Evolutionary conservation across 2,888 invertebrate genomes (phyloP), one percentile per base, ranked within the genome.

Genomic region (Apamea epomidion): DNA sequence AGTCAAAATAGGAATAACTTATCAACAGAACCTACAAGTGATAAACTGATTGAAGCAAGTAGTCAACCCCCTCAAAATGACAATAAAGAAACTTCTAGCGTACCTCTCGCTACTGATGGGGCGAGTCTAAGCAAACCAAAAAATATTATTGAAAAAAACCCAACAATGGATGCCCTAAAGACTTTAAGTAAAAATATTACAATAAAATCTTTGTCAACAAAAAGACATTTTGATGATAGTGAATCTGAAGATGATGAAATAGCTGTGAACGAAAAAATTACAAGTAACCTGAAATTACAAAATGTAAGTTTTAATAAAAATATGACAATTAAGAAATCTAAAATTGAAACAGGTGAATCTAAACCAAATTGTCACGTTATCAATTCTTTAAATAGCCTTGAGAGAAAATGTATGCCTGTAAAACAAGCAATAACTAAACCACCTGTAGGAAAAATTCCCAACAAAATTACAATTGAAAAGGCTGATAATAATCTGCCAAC

Each of bases 121-220:
- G 21, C 42, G 25, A 68, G 7, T 62, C 0, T 70, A 42, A 54
- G 12, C 25, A 83, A 83, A 80, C 58, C 74, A 67, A 85, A 85
- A 75, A 32, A 37, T n/a, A n/a, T 42, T 58, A 74, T 69, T 21
- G 85, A 88, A 18, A 85, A 82, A 68, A 68, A 84, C 32, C 90
- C 91, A 74, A 81, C 88, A 65, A 65, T 92, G 75, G 87, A 92
- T 54, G 84, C 91, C 58, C 87, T 94, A 62, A 93, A 92, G 90
- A 92, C 90, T 51, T 82, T 94, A 58, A 91, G 90, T 78, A 93
- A 93, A 90, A 92, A 92, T 85, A 89, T 94, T 18, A 93, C 92
- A 74, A 83, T 94, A 25, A 95, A 93, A 90, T 90, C 93, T 58
- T 77, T 91, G 42, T 73, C 89, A 68, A 83, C 87, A 69, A 88